Evolutionary conservation across 1,140 invertebrate genomes (phyloP).

Genomic region (Drosophila pectinifera): DNA sequence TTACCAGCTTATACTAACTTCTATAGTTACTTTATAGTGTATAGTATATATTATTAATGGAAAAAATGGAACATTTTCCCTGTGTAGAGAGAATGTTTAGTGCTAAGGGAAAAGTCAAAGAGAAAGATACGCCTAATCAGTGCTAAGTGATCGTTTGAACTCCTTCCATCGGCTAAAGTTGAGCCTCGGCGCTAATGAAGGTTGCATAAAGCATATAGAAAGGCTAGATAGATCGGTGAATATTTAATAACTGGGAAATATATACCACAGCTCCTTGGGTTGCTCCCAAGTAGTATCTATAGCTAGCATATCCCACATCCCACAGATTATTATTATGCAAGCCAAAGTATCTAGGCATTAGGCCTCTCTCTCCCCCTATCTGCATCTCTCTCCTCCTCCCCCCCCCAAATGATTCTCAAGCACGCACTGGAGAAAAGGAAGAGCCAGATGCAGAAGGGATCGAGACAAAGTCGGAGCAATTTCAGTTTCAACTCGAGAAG

Average conservation of each 20-base stretch:
- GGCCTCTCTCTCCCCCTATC: slow-evolving; percentile 2
- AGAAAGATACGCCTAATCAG: slow-evolving; percentile 38
- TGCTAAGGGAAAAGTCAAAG: slow-evolving; percentile 30
- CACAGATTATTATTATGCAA: slow-evolving; percentile 30
- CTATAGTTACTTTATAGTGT: no score
- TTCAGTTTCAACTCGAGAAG: slow-evolving; percentile 59
- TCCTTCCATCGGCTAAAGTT: slow-evolving; percentile 10
- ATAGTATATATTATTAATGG: no score
- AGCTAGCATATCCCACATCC: slow-evolving; percentile 6
- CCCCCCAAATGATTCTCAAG: slow-evolving; percentile 24
- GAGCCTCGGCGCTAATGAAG: slow-evolving; percentile 17
- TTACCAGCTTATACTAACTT: no score
- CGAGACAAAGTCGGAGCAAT: slow-evolving; percentile 40
- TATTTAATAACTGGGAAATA: neutral
- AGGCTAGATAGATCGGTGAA: neutral
- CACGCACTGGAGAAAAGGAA: slow-evolving; percentile 24
- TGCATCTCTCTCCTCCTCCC: slow-evolving; percentile 1
- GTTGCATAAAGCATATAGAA: slow-evolving; percentile 11
- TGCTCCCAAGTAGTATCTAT: slow-evolving; percentile 14
- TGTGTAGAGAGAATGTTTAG: neutral
- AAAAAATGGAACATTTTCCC: neutral
- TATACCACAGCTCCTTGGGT: neutral
- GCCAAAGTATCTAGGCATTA: slow-evolving; percentile 20
- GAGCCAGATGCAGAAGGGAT: slow-evolving; percentile 3
- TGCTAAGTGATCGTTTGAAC: slow-evolving; percentile 42